Conservation (phyloP, 1,140 invertebrate species). For the Leucophenga varia region DNA sequence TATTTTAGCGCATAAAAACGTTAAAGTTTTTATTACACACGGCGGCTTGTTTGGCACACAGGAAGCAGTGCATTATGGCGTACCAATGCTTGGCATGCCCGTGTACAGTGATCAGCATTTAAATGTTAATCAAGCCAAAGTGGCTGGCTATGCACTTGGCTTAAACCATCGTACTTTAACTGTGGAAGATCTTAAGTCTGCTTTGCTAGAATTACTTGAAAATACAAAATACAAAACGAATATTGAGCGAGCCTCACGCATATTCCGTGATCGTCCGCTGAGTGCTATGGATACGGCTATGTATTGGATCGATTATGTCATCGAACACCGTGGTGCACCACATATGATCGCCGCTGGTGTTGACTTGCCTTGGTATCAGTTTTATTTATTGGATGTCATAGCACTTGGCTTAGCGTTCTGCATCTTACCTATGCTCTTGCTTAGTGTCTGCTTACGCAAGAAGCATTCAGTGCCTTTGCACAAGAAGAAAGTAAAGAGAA, state of each 20-base stretch:
- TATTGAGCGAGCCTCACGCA: constrained; percentile 51
- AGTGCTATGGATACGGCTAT: constrained; percentile 60
- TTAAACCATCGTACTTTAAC: constrained; percentile 40
- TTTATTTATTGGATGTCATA: constrained; percentile 63
- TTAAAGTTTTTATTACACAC: constrained; percentile 64
- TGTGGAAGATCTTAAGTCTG: constrained; percentile 41
- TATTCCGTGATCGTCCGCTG: constrained; percentile 61
- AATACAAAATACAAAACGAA: constrained; percentile 56
- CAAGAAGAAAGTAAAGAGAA: constrained; percentile 20
- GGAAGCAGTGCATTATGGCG: constrained; percentile 63
- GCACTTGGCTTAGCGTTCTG: constrained; percentile 13
- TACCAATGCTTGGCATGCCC: constrained; percentile 65
- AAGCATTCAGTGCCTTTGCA: neutral
- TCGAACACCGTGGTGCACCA: constrained; percentile 61
- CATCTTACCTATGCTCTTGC: constrained; percentile 15
- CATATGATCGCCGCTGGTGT: constrained; percentile 61
- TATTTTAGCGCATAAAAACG: constrained; percentile 63
- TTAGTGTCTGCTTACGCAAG: constrained; percentile 13
- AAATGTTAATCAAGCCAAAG: constrained; percentile 29
- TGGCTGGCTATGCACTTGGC: constrained; percentile 25
- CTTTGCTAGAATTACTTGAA: constrained; percentile 55
- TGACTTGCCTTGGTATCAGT: constrained; percentile 63
- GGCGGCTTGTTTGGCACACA: constrained; percentile 63
- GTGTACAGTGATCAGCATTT: constrained; percentile 61
- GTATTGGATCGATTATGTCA: constrained; percentile 66